phyloP scores from a whole-genome alignment of 2,797 vertebrate species.

The Ambastaia sidthimunki region DNA sequence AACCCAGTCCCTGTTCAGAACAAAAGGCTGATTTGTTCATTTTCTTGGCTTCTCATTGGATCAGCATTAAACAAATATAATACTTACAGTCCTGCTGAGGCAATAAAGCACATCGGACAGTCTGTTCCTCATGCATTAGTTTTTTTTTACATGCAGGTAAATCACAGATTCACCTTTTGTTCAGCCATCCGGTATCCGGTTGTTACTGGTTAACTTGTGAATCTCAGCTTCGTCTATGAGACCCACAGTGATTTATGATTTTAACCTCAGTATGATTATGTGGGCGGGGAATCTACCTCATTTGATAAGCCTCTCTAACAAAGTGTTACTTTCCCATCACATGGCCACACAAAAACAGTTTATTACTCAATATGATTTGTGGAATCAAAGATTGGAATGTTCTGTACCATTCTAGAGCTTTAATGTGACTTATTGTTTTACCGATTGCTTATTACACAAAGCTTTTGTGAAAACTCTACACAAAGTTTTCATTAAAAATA shows the following conservation, averaged over 20 bases:
- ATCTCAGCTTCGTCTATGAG: background rate
- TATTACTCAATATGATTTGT: background rate
- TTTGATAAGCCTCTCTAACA: background rate
- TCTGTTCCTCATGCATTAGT: background rate
- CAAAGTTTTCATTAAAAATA: background rate
- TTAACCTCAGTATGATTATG: background rate
- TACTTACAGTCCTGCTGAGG: background rate
- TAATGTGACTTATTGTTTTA: background rate
- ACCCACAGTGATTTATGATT: background rate
- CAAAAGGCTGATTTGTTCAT: background rate
- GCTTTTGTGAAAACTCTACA: background rate
- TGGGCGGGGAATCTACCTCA: background rate
- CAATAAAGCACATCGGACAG: background rate
- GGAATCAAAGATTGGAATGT: background rate
- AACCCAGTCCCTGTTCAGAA: background rate
- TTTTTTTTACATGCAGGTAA: background rate
- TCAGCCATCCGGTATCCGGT: background rate
- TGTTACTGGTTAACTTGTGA: constrained; percentile 1
- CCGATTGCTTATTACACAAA: background rate
- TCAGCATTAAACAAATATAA: background rate
- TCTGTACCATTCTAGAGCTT: background rate
- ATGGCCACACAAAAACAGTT: background rate
- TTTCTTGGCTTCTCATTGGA: background rate
- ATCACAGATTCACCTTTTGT: background rate
- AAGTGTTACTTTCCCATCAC: background rate